Percentiles rank a stretch among this genome's conserved stretches.
These are phyloP conservation scores for Zaprionus lineosus DNA, from an alignment of 2,888 invertebrate species.

Conservation along the genomic window DNA sequence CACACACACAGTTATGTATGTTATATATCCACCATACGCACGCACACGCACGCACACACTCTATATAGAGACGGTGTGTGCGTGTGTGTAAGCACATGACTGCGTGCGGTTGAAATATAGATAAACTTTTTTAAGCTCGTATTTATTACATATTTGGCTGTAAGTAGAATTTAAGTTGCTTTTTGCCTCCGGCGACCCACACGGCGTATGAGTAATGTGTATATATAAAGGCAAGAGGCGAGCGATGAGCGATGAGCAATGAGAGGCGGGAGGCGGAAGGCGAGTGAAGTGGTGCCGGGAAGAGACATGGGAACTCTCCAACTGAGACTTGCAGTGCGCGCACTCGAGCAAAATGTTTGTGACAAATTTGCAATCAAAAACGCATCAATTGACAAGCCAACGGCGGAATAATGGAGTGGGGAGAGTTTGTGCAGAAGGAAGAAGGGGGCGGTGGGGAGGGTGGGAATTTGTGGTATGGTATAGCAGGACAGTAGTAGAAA, in stretches of 20 bases:
- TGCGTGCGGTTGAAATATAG: conserved; percentile 77
- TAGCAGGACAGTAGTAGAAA: conserved; percentile 1
- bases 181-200: conserved; percentile 45
- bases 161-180: conserved; percentile 78
- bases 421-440: neutral
- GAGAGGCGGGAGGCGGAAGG: conserved; percentile 1
- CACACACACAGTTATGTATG: conserved; percentile 54
- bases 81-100: conserved; percentile 55
- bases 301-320: no score
- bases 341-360: conserved; percentile 61
- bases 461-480: no score
- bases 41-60: neutral
- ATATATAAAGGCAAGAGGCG: no score
- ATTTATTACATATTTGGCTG: conserved; percentile 78
- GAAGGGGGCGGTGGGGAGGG: no score
- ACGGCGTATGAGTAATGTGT: conserved; percentile 67
- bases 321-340: conserved; percentile 25
- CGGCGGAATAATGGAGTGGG: neutral
- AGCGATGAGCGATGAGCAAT: neutral
- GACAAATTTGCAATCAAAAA: conserved; percentile 77
- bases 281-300: conserved; percentile 10
- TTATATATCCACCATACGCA: conserved; percentile 34
- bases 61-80: conserved; percentile 8
- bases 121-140: conserved; percentile 78
- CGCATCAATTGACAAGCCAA: conserved; percentile 66